Evolutionary conservation across 2,888 invertebrate species (phyloP).

Genomic region (Cryptophagus acutangulus): DNA sequence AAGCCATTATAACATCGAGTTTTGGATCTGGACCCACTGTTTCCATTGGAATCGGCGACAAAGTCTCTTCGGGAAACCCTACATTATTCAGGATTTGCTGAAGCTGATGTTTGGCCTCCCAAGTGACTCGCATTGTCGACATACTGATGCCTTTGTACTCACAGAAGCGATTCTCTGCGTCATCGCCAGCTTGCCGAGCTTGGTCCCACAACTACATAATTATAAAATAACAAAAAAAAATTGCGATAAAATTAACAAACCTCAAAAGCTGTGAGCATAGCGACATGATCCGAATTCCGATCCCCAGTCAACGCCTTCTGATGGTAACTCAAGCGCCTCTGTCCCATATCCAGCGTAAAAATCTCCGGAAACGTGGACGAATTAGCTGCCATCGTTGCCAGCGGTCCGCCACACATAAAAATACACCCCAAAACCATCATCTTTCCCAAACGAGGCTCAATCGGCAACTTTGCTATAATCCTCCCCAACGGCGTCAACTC

Average conservation of each 20-base stretch:
- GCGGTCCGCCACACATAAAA: constrained; percentile 83
- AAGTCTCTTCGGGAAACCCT: constrained; percentile 87
- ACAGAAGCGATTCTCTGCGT: constrained; percentile 79
- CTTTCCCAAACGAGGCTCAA: constrained; percentile 94
- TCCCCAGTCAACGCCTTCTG: constrained; percentile 85
- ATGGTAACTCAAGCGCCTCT: constrained; percentile 71
- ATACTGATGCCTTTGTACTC: constrained; percentile 83
- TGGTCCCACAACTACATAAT: constrained; percentile 62
- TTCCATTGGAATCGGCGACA: constrained; percentile 70
- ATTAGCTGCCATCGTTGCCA: constrained; percentile 92
- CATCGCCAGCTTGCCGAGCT: constrained; percentile 63
- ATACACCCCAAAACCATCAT: constrained; percentile 97
- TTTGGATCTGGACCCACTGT: constrained; percentile 71
- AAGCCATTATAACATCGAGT: constrained; percentile 76
- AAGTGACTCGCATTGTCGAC: constrained; percentile 85
- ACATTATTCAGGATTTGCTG: constrained; percentile 58
- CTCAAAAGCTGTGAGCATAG: constrained; percentile 89
- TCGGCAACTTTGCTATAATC: constrained; percentile 89
- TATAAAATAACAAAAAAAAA: background rate
- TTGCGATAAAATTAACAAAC: constrained; percentile 37
- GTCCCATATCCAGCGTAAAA: constrained; percentile 73
- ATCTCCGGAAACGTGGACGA: constrained; percentile 94
- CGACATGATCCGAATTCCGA: constrained; percentile 90
- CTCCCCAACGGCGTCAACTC: constrained; percentile 90
- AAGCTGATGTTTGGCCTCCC: constrained; percentile 76